These are phyloP conservation scores for Dascyllus trimaculatus DNA, from an alignment of 2,113 vertebrate genomes.

Conservation along the genomic window DNA sequence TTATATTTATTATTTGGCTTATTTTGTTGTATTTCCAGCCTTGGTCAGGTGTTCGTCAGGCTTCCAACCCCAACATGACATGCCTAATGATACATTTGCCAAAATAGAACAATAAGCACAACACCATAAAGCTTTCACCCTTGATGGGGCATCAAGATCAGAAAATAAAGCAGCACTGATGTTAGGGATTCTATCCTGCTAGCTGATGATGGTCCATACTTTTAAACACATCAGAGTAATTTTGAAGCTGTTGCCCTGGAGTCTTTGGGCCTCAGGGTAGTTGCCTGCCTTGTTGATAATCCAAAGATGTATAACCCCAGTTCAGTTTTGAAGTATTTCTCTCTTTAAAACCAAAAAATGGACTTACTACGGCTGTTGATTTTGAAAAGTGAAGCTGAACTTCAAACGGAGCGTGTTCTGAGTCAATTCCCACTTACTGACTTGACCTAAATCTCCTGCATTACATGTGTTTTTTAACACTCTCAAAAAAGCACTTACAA, in stretches of 20 bases:
- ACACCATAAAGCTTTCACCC: background rate
- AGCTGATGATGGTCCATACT: background rate
- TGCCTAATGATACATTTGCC: background rate
- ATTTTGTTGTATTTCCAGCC: background rate
- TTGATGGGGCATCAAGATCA: background rate
- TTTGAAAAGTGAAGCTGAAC: background rate
- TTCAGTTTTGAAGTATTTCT: background rate
- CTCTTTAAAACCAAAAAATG: background rate
- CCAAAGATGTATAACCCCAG: background rate
- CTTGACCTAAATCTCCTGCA: conserved; percentile 36
- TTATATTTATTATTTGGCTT: background rate
- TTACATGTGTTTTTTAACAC: background rate
- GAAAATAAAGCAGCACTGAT: conserved; percentile 1
- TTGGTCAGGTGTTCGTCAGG: background rate
- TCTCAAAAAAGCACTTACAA: conserved; percentile 4
- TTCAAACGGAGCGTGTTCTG: background rate
- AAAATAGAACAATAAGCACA: background rate
- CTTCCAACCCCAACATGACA: background rate
- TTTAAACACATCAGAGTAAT: background rate
- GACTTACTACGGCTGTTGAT: background rate
- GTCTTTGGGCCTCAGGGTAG: background rate
- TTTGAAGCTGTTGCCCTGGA: background rate
- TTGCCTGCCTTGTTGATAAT: background rate
- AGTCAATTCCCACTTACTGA: background rate
- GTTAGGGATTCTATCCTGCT: background rate